Conservation (phyloP, 2,888 invertebrate genomes). For the Yponomeuta cagnagella region DNA sequence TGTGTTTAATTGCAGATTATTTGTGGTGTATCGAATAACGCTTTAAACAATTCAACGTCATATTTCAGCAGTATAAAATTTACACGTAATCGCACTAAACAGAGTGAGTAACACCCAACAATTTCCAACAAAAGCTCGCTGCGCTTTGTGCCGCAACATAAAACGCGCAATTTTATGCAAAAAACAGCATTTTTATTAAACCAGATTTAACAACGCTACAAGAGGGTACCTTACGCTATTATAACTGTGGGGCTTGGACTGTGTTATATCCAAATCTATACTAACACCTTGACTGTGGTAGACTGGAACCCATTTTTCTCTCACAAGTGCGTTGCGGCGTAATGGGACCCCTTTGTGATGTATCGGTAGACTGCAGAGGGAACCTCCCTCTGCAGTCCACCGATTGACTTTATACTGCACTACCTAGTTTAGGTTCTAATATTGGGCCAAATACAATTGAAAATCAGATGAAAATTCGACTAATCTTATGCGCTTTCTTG, state of each 20-base stretch:
- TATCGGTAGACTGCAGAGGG: too few species aligned
- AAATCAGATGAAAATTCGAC: too few species aligned
- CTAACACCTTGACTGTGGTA: too few species aligned
- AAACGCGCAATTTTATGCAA: not conserved
- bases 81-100: not conserved
- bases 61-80: not conserved
- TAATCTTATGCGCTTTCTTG: too few species aligned
- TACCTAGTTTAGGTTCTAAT: too few species aligned
- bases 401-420: too few species aligned
- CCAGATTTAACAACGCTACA: not conserved
- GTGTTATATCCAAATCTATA: not conserved
- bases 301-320: too few species aligned
- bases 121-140: not conserved
- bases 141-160: not conserved
- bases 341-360: too few species aligned
- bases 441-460: too few species aligned
- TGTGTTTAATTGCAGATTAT: too few species aligned
- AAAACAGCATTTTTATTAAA: not conserved
- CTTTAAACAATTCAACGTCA: not conserved
- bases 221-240: not conserved
- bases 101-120: not conserved
- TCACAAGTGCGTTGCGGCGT: too few species aligned
- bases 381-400: too few species aligned
- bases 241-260: not conserved
- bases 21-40: not conserved